Evolutionary conservation across 92 coral and sea anemone species (phyloP).

Genomic region (Virgularia gustaviana): DNA sequence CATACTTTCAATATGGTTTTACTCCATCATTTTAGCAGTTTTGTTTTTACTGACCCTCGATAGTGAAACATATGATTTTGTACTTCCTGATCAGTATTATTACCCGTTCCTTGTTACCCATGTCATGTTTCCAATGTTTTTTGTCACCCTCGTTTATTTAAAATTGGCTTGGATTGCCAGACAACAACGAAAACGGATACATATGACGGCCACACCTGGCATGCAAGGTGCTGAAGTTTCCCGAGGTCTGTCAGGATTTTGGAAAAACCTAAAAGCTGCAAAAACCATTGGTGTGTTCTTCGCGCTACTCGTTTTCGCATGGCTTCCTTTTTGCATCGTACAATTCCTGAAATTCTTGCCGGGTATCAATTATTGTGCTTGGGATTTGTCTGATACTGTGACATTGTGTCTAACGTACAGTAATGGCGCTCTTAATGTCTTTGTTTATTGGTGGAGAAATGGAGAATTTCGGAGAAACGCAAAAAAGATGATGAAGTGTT

Average conservation of each 20-base stretch:
- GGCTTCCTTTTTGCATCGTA: conserved; percentile 1
- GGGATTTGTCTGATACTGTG: background rate
- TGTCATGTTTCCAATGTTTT: background rate
- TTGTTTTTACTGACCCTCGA: background rate
- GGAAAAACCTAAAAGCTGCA: background rate
- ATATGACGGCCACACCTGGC: background rate
- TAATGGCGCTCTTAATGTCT: background rate
- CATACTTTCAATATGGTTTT: background rate
- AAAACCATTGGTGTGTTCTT: background rate
- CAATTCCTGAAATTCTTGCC: background rate
- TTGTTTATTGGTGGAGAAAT: conserved; percentile 4
- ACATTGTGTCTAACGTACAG: background rate
- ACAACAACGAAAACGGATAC: background rate
- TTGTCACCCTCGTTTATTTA: background rate
- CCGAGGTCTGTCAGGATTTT: background rate
- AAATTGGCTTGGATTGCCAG: background rate
- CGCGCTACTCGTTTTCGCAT: background rate
- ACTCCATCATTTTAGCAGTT: background rate
- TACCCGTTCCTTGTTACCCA: background rate
- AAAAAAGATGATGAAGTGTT: background rate
- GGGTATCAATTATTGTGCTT: background rate
- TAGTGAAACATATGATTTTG: background rate
- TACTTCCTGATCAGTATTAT: background rate
- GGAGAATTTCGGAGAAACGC: background rate
- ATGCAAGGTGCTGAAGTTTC: background rate